Conservation (phyloP, 2,888 invertebrate genomes). For the Limnephilus auricula region DNA sequence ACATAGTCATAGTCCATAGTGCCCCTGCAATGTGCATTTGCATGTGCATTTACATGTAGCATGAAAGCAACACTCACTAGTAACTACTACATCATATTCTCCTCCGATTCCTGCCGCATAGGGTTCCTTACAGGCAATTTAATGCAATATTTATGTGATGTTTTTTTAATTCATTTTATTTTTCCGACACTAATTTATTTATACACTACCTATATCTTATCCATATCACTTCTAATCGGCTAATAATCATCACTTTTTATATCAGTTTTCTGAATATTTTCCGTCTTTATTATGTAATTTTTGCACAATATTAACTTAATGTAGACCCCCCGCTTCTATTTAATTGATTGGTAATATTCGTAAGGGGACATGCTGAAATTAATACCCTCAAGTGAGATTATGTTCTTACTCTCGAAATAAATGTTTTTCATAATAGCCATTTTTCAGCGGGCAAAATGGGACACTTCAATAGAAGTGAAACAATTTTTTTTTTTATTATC, state of each 20-base stretch:
- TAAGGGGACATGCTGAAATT: too few species aligned
- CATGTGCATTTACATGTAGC: not conserved
- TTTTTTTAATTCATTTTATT: not conserved
- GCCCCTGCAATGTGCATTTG: not conserved
- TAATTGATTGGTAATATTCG: not conserved
- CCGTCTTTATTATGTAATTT: not conserved
- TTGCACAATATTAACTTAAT: not conserved
- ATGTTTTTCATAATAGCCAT: too few species aligned
- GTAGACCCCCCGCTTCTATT: not conserved
- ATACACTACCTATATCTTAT: not conserved
- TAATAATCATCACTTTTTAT: not conserved
- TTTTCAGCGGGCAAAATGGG: too few species aligned
- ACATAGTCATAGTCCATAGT: not conserved
- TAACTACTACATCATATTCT: not conserved
- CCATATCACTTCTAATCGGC: too few species aligned
- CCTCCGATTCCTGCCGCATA: not conserved
- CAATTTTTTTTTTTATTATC: too few species aligned
- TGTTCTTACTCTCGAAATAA: too few species aligned
- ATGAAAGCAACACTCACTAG: not conserved
- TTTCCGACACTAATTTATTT: not conserved
- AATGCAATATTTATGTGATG: not conserved
- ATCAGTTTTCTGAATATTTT: not conserved
- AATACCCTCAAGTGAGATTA: too few species aligned
- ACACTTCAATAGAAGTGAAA: too few species aligned
- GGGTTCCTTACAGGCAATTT: not conserved